These are phyloP conservation scores for Siniperca knerii DNA, from an alignment of 2,113 vertebrate species.

Conservation along the genomic window DNA sequence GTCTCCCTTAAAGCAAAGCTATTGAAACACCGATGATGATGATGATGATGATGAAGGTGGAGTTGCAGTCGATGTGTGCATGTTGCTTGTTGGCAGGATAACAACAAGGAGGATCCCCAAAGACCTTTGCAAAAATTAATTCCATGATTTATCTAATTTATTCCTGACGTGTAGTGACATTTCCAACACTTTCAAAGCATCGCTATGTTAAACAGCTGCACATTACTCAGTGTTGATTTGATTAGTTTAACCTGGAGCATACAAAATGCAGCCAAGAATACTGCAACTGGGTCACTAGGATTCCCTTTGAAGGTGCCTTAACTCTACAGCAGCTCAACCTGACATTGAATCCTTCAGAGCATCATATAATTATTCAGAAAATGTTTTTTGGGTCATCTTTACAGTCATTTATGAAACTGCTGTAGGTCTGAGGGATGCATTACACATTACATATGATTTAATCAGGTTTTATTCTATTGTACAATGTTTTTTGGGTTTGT, in stretches of 20 bases:
- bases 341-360: neutral
- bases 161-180: constrained; percentile 14
- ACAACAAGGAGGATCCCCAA: neutral
- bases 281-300: constrained; percentile 21
- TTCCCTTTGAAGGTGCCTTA: constrained; percentile 25
- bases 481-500: neutral
- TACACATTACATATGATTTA: neutral
- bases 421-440: neutral
- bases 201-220: constrained; percentile 25
- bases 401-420: neutral
- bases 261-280: neutral
- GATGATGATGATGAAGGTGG: constrained; percentile 14
- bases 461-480: neutral
- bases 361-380: neutral
- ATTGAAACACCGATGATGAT: neutral
- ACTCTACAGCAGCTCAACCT: constrained; percentile 8
- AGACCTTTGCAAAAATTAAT: constrained; percentile 10
- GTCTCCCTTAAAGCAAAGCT: neutral
- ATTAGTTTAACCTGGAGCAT: constrained; percentile 24
- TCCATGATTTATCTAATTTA: constrained; percentile 16
- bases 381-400: neutral
- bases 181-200: constrained; percentile 6
- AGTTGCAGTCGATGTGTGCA: neutral
- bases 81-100: neutral
- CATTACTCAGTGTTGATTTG: constrained; percentile 25